Percentiles rank a stretch among this genome's conserved stretches.
Evolutionary conservation across 2,888 invertebrate species (phyloP).

Genomic region (Poecilus cupreus): DNA sequence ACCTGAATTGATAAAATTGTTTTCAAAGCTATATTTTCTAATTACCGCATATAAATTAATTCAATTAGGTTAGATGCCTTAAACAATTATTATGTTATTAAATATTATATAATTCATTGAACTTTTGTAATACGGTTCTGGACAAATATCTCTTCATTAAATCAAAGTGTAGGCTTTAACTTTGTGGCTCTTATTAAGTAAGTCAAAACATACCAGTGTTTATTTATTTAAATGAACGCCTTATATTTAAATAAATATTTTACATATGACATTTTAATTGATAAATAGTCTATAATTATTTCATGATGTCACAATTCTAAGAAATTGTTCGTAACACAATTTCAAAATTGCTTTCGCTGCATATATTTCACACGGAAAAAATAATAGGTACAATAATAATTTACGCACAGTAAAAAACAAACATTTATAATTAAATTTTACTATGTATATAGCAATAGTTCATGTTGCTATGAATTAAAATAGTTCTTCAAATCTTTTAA

Average conservation of each 20-base stretch:
- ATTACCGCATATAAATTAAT: no score
- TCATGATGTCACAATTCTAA: conserved; percentile 25
- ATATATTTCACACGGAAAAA: conserved; percentile 5
- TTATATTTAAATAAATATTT: conserved; percentile 28
- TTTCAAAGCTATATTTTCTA: no score
- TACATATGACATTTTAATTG: conserved; percentile 30
- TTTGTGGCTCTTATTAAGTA: conserved; percentile 8
- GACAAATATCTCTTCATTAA: not conserved
- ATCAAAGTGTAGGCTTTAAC: not conserved
- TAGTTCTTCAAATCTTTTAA: not conserved
- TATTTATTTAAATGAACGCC: conserved; percentile 24
- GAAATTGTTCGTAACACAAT: not conserved
- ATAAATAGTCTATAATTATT: not conserved
- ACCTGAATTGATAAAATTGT: not conserved
- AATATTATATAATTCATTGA: not conserved
- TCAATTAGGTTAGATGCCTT: no score
- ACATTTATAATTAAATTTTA: no score
- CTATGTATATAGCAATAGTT: no score
- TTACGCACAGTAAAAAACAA: no score
- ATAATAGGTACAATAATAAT: no score
- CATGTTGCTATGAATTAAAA: no score
- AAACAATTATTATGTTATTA: not conserved
- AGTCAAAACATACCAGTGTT: conserved; percentile 22
- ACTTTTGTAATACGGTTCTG: not conserved
- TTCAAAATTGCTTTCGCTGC: not conserved